phyloP scores from a whole-genome alignment of 2,888 invertebrate species.

The Incurvaria masculella region DNA sequence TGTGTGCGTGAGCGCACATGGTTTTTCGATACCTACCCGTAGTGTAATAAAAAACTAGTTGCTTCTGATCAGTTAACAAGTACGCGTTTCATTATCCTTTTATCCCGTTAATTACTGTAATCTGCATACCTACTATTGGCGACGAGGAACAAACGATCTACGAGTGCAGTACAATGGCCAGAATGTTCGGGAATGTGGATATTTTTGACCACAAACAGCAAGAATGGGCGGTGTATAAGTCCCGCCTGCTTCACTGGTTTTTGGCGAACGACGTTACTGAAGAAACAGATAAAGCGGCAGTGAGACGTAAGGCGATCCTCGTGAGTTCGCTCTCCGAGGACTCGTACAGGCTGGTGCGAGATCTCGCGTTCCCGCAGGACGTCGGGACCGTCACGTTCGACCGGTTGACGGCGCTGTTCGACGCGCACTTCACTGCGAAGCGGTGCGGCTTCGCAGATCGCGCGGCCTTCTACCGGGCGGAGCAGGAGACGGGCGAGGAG shows the following conservation, averaged over 20 bases:
- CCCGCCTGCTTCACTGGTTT: constrained; percentile 14
- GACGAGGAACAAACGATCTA: no score
- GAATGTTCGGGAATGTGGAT: not conserved
- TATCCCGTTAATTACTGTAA: no score
- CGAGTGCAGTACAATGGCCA: not conserved
- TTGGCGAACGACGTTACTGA: constrained; percentile 14
- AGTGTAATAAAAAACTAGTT: no score
- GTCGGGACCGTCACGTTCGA: constrained; percentile 13
- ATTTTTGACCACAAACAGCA: constrained; percentile 14
- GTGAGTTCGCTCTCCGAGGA: constrained; percentile 15
- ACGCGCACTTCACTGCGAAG: constrained; percentile 14
- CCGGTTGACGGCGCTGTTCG: constrained; percentile 10
- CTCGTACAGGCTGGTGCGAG: constrained; percentile 13
- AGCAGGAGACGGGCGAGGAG: constrained; percentile 15
- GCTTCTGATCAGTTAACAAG: no score
- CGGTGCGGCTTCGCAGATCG: constrained; percentile 10
- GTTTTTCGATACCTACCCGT: no score
- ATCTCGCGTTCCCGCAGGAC: constrained; percentile 16
- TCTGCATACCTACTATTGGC: not conserved
- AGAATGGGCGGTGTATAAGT: constrained; percentile 13
- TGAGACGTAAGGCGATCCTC: constrained; percentile 7
- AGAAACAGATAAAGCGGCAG: constrained; percentile 5
- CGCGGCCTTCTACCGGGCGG: constrained; percentile 17
- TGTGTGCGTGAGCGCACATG: no score
- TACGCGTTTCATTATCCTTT: no score